Conservation (phyloP, 2,113 vertebrate genomes). For the Zingel zingel region DNA sequence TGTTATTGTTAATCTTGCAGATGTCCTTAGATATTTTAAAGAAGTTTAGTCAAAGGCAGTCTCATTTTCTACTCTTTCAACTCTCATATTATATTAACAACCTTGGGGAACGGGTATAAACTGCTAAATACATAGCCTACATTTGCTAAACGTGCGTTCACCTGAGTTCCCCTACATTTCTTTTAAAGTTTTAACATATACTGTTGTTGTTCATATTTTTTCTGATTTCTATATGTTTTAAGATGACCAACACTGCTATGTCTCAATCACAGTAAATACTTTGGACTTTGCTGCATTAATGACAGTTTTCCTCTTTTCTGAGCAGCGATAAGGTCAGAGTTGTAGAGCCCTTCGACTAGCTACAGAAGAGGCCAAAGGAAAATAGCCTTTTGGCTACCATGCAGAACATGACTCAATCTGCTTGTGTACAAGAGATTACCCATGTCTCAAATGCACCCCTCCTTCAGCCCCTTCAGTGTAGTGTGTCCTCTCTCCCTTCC, state of each 20-base stretch:
- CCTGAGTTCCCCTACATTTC: too few species aligned
- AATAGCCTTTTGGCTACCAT: neutral
- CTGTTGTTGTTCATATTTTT: too few species aligned
- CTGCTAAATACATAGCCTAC: neutral
- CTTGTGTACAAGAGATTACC: conserved; percentile 5
- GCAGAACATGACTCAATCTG: conserved; percentile 40
- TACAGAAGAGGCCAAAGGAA: conserved; percentile 23
- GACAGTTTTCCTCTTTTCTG: conserved; percentile 36
- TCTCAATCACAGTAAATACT: neutral
- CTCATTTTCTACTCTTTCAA: neutral
- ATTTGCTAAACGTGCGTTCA: too few species aligned
- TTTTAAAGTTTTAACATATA: too few species aligned
- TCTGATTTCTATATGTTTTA: neutral
- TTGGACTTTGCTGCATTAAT: conserved; percentile 1
- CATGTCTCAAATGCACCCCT: conserved; percentile 28
- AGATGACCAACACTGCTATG: neutral
- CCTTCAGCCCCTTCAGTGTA: conserved; percentile 5
- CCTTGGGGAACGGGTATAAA: neutral
- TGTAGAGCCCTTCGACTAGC: conserved; percentile 12
- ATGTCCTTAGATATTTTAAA: neutral
- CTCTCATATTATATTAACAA: neutral
- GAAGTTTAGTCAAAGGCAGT: neutral
- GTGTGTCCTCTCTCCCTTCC: conserved; percentile 19
- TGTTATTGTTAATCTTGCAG: neutral
- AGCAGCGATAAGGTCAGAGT: neutral